These are phyloP conservation scores for Melikaiella ostensackeni DNA, from an alignment of 2,888 invertebrate species.

Conservation along the genomic window DNA sequence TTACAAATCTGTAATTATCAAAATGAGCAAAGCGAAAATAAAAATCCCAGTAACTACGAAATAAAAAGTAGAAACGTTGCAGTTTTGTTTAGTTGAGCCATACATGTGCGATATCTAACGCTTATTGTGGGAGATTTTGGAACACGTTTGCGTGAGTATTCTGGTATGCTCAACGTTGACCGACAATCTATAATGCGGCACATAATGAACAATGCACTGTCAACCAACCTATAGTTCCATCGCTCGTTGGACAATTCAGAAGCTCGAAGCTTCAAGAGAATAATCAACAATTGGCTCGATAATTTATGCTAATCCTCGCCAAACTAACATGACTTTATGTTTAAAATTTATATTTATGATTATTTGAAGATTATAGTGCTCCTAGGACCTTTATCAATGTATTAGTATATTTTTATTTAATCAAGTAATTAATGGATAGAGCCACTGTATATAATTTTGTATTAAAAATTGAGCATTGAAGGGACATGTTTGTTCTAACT, in stretches of 20 bases:
- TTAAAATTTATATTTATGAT: neutral
- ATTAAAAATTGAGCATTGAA: too few species aligned
- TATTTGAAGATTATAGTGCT: neutral
- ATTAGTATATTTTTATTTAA: too few species aligned
- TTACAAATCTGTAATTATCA: neutral
- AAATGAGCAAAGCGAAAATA: neutral
- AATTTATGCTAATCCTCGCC: slow-evolving; percentile 18
- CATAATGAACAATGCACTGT: slow-evolving; percentile 38
- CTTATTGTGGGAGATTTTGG: slow-evolving; percentile 5
- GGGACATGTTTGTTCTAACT: too few species aligned
- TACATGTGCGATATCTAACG: neutral
- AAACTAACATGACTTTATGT: neutral
- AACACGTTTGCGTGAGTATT: slow-evolving; percentile 6
- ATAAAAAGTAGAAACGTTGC: neutral
- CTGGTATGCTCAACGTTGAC: slow-evolving; percentile 26
- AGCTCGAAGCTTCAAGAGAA: slow-evolving; percentile 29
- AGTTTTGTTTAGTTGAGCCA: neutral
- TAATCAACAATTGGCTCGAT: slow-evolving; percentile 33
- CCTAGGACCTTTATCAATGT: too few species aligned
- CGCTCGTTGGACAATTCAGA: slow-evolving; percentile 36
- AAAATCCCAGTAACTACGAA: neutral
- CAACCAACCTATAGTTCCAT: slow-evolving; percentile 16
- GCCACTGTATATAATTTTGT: too few species aligned
- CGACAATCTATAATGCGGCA: slow-evolving; percentile 14
- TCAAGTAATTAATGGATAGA: too few species aligned